Base-by-base conservation (phyloP, 2,888 invertebrate species). In the Hyalella azteca region DNA sequence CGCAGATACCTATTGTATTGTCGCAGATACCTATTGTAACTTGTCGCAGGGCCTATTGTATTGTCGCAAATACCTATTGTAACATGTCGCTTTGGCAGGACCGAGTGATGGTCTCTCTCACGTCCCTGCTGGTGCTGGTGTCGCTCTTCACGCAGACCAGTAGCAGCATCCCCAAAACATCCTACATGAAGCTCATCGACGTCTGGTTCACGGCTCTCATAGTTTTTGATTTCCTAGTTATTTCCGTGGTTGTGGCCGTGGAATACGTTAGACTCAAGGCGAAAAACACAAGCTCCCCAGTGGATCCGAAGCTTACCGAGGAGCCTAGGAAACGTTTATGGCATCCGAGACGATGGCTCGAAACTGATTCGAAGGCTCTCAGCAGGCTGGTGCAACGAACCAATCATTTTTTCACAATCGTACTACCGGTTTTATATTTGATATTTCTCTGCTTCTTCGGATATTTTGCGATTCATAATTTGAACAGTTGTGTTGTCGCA, bases 121-220 rank as follows among this genome's bases (percentile, higher is more conserved):
- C 77, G 29, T 77, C 77, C 19, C 50, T 77, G 77, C 49, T 77
- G 77, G 77, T 77, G 49, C 26, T 77, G 49, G 48, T 77, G 77
- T 77, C 77, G 7, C 50, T 77, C 22, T 77, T 77, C 45, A 41
- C 77, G 41, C 77, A 77, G 45, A 77, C 77, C 13, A 77, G 32
- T 36, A 50, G 26, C 48, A 77, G 29, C 36, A 77, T 77, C 19
- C 77, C 77, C 26, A 77, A 49, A 36, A 77, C 48, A 3, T 48
- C 77, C 29, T 77, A 77, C 36, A 49, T 77, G 36, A 77, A 77
- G 36, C 77, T 77, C 77, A 77, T 77, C 49, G 77, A 77, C 77
- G 45, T 50, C 3, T 77, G 77, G 77, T 77, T 77, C 26, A 36
- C 45, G 26, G 77, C 48, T 11, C 48, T 77, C 2, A 77, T 77